phyloP scores from a whole-genome alignment of 1,140 invertebrate species.

The Formica exsecta region DNA sequence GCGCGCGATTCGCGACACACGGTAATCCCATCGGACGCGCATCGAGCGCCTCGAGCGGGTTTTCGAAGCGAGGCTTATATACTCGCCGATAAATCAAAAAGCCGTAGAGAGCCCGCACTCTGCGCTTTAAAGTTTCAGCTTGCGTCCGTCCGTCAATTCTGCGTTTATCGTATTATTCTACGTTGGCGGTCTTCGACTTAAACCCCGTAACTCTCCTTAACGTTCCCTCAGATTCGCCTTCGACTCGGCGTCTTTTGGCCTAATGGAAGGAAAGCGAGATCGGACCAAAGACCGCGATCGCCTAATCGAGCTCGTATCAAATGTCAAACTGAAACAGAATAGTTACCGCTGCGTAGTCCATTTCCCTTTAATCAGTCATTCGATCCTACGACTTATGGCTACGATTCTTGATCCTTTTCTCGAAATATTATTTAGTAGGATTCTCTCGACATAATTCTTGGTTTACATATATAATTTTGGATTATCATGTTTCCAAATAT shows the following conservation, averaged over 20 bases:
- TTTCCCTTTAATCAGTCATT: constrained; percentile 76
- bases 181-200: constrained; percentile 73
- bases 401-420: not conserved
- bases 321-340: constrained; percentile 85
- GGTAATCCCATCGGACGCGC: constrained; percentile 77
- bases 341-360: constrained; percentile 79
- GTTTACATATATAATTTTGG: not conserved
- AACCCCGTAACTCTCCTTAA: constrained; percentile 18
- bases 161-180: constrained; percentile 83
- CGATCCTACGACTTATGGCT: constrained; percentile 10
- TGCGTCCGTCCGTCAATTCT: constrained; percentile 63
- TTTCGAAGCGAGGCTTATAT: constrained; percentile 80
- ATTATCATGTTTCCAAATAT: not conserved
- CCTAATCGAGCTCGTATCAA: constrained; percentile 84
- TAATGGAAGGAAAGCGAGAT: constrained; percentile 75
- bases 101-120: constrained; percentile 81
- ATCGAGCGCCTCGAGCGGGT: constrained; percentile 80
- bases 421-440: not conserved
- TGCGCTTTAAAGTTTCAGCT: constrained; percentile 81
- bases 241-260: constrained; percentile 20
- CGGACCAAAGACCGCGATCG: constrained; percentile 81
- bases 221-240: not conserved
- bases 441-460: not conserved
- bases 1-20: constrained; percentile 74
- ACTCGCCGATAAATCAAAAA: constrained; percentile 86